Conservation (phyloP, 2,797 vertebrate species). For the Halcyon smyrnensis region DNA sequence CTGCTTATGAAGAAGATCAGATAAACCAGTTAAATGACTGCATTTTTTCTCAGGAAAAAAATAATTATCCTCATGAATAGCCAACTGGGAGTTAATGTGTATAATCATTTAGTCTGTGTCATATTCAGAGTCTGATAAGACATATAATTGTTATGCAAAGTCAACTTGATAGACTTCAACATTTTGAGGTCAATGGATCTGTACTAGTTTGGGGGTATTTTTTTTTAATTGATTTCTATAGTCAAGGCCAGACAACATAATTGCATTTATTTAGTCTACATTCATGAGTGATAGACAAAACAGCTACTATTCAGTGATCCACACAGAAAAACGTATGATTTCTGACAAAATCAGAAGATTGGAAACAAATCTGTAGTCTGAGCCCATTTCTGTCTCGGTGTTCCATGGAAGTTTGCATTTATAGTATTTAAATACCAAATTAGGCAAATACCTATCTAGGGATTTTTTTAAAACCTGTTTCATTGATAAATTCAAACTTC, state of each 20-base stretch:
- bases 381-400: not conserved
- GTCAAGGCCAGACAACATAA: not conserved
- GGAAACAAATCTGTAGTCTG: not conserved
- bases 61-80: not conserved
- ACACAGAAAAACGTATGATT: not conserved
- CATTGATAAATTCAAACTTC: not conserved
- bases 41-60: not conserved
- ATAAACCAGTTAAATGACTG: not conserved
- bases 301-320: not conserved
- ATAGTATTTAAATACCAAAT: conserved; percentile 11
- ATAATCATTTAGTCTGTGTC: not conserved
- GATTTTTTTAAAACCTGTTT: conserved; percentile 13
- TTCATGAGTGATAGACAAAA: not conserved
- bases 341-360: not conserved
- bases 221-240: not conserved
- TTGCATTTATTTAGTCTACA: not conserved
- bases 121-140: not conserved
- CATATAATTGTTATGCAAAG: not conserved
- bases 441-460: not conserved
- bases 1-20: not conserved
- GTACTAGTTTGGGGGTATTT: not conserved
- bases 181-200: not conserved
- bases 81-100: not conserved
- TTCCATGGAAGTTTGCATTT: not conserved
- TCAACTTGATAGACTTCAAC: not conserved